A percentile compares a stretch with the other conserved stretches of the same genome.
These are phyloP conservation scores for Oreonectes daqikongensis DNA, from an alignment of 2,797 vertebrate genomes.

Conservation along the genomic window DNA sequence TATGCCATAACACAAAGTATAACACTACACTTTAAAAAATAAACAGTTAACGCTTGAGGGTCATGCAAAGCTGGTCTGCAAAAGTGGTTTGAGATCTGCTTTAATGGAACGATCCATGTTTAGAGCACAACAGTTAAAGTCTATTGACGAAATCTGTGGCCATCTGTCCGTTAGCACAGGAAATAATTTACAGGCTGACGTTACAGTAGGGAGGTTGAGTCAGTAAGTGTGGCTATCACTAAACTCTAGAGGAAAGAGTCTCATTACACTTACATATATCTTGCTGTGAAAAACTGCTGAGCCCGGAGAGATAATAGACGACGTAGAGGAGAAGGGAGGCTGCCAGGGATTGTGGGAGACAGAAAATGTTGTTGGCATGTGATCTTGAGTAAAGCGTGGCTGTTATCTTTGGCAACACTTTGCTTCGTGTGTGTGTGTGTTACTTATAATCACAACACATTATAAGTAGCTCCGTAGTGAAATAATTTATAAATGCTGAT, in stretches of 20 bases:
- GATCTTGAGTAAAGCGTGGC: background rate
- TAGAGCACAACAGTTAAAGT: background rate
- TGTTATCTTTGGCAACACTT: background rate
- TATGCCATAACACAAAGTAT: too few relatives aligned
- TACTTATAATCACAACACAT: background rate
- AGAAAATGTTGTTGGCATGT: constrained; percentile 12
- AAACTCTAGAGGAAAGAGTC: constrained; percentile 70
- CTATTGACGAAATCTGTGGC: background rate
- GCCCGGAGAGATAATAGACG: constrained; percentile 72
- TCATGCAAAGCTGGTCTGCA: background rate
- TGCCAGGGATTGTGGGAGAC: constrained; percentile 23
- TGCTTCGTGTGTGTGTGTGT: background rate
- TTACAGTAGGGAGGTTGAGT: constrained; percentile 75
- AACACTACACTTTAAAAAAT: background rate
- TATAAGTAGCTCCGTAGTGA: background rate
- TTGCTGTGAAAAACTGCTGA: constrained; percentile 65
- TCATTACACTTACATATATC: constrained; percentile 72
- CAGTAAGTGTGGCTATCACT: constrained; percentile 65
- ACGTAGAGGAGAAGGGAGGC: constrained; percentile 58
- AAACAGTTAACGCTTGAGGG: background rate
- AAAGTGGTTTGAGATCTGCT: background rate
- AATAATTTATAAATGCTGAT: background rate
- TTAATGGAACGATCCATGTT: background rate
- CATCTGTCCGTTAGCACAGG: background rate
- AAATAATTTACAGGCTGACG: constrained; percentile 53